A percentile compares a stretch with the other conserved stretches of the same genome.
These are phyloP conservation scores for Cerastis leucographa DNA, from an alignment of 2,888 invertebrate genomes.

Conservation along the genomic window DNA sequence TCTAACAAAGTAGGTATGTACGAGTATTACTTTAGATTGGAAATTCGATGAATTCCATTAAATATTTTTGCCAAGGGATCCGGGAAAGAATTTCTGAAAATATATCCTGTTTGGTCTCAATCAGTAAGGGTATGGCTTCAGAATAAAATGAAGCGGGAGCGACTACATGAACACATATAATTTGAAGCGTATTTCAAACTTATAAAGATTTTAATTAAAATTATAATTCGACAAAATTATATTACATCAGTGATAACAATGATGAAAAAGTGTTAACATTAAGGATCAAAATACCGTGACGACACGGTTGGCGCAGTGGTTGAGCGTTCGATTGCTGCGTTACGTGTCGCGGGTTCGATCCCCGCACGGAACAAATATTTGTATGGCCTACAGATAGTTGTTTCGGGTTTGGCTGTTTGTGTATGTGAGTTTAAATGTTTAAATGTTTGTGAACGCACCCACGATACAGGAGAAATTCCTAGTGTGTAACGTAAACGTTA, in stretches of 20 bases:
- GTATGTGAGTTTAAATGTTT: too few species aligned
- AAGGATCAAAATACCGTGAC: neutral
- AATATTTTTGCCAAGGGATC: slow-evolving; percentile 43
- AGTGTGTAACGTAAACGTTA: neutral
- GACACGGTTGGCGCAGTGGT: too few species aligned
- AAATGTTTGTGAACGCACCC: too few species aligned
- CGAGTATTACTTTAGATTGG: slow-evolving; percentile 38
- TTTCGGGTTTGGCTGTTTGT: too few species aligned
- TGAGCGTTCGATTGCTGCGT: too few species aligned
- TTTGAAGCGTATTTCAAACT: neutral
- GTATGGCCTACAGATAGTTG: too few species aligned
- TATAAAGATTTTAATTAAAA: neutral
- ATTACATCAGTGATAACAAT: neutral
- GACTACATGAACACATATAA: neutral
- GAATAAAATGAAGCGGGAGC: neutral
- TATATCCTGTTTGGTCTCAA: slow-evolving; percentile 25
- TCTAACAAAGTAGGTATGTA: slow-evolving; percentile 15
- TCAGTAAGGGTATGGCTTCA: neutral
- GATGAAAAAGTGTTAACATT: neutral
- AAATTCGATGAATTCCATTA: slow-evolving; percentile 55
- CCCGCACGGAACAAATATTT: too few species aligned
- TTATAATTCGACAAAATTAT: neutral
- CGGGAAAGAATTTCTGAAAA: slow-evolving; percentile 31
- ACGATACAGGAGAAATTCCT: too few species aligned
- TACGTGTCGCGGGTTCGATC: too few species aligned